Evolutionary conservation across 2,888 invertebrate genomes (phyloP).

Genomic region (Pollenia labialis): DNA sequence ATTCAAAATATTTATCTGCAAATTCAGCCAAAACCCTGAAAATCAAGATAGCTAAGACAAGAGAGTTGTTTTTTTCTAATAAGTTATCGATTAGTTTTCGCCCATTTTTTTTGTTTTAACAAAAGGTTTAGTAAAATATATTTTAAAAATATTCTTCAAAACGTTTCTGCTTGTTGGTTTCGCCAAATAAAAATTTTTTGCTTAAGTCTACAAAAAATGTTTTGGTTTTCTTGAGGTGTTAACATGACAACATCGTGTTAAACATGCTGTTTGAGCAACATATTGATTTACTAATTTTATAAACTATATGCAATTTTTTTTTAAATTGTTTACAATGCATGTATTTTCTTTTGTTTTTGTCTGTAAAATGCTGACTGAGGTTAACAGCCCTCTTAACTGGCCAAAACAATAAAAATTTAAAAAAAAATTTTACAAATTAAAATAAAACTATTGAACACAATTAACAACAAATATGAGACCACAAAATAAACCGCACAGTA

Average conservation of each 20-base stretch:
- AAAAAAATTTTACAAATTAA: neutral
- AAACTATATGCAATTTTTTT: neutral
- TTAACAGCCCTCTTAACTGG: conserved; percentile 37
- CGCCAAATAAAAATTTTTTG: neutral
- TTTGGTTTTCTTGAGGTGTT: neutral
- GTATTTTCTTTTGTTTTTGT: neutral
- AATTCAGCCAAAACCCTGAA: too few species aligned
- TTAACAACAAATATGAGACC: conserved; percentile 58
- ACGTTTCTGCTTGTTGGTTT: neutral
- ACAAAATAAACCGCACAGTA: conserved; percentile 34
- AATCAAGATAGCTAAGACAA: too few species aligned
- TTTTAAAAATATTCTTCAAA: too few species aligned
- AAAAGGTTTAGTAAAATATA: too few species aligned
- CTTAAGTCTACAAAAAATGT: neutral
- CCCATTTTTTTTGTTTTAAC: too few species aligned
- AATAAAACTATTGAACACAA: conserved; percentile 31
- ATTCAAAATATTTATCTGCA: too few species aligned
- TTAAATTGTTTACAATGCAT: conserved; percentile 6
- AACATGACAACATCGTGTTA: conserved; percentile 50
- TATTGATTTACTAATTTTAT: conserved; percentile 4
- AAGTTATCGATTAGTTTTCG: too few species aligned
- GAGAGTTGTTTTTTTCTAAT: too few species aligned
- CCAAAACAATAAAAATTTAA: neutral
- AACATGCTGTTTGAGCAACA: conserved; percentile 32
- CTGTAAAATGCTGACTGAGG: conserved; percentile 39